Evolutionary conservation across 2,113 vertebrate species (phyloP).

Genomic region (Thryonomys swinderianus): DNA sequence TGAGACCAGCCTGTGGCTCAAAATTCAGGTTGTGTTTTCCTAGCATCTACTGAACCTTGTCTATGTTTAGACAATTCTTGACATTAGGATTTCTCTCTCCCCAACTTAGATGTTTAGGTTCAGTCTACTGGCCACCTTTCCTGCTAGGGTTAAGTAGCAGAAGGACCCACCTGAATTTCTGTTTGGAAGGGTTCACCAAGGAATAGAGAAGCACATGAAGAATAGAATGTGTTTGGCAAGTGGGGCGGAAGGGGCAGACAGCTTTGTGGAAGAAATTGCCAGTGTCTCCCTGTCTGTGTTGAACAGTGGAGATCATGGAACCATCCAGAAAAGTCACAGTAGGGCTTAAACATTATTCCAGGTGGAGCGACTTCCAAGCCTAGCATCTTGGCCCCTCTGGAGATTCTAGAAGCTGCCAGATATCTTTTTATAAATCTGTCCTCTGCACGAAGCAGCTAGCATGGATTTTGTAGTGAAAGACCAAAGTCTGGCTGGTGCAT

Average conservation of each 20-base stretch:
- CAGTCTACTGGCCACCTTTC: background rate
- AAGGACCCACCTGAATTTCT: background rate
- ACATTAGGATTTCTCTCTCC: background rate
- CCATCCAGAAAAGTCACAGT: background rate
- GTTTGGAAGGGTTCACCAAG: background rate
- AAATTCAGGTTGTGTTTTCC: background rate
- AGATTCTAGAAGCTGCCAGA: background rate
- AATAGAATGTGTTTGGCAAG: fast-evolving
- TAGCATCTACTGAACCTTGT: background rate
- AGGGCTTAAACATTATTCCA: background rate
- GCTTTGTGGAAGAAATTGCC: background rate
- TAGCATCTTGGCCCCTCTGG: background rate
- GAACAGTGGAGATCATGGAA: background rate
- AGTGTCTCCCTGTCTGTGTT: background rate
- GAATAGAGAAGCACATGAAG: background rate
- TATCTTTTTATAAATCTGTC: background rate
- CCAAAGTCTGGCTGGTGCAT: background rate
- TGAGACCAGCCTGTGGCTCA: background rate
- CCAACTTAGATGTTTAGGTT: background rate
- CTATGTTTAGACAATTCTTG: background rate
- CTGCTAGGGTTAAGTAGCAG: background rate
- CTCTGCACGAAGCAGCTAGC: background rate
- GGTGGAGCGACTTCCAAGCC: no score
- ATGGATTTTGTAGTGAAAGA: background rate
- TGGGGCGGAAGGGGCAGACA: background rate